Conservation (phyloP, 1,140 invertebrate species). For the Pogonomyrmex californicus region DNA sequence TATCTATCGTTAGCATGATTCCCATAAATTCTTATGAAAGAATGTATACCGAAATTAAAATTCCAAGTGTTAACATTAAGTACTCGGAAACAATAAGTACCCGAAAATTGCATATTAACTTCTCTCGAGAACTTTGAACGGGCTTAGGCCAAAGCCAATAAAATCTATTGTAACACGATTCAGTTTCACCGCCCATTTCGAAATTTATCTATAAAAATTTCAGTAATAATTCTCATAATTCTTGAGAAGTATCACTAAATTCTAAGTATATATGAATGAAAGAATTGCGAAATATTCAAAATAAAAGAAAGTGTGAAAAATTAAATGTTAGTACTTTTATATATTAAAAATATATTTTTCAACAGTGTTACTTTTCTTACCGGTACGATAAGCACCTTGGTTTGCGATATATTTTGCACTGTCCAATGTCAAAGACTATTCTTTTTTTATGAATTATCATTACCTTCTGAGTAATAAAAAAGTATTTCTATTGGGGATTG, state of each 20-base stretch:
- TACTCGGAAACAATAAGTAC: neutral
- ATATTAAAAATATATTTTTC: neutral
- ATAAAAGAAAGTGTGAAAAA: neutral
- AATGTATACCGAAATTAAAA: slow-evolving; percentile 30
- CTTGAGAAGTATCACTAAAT: neutral
- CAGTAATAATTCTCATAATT: neutral
- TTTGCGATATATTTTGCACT: neutral
- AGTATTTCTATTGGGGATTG: too few relatives aligned
- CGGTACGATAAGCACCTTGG: neutral
- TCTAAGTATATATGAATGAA: neutral
- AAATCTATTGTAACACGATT: slow-evolving; percentile 41
- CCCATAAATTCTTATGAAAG: slow-evolving; percentile 2
- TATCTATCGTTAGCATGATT: slow-evolving; percentile 15
- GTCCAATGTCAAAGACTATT: slow-evolving; percentile 2
- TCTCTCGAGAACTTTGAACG: neutral
- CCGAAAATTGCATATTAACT: slow-evolving; percentile 25
- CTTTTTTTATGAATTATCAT: neutral
- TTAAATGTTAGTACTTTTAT: neutral
- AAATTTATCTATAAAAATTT: slow-evolving; percentile 27
- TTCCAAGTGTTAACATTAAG: neutral
- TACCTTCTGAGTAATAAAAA: neutral
- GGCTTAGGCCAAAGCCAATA: slow-evolving; percentile 41
- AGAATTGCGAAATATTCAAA: too few relatives aligned
- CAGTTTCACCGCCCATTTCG: slow-evolving; percentile 59
- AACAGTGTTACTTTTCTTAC: neutral